A percentile compares a stretch with the other conserved stretches of the same genome.
Evolutionary conservation across 30 jellyfish, hydroid and myxozoan genomes (phyloP).

Genomic region (Phacellophora camtschatica): DNA sequence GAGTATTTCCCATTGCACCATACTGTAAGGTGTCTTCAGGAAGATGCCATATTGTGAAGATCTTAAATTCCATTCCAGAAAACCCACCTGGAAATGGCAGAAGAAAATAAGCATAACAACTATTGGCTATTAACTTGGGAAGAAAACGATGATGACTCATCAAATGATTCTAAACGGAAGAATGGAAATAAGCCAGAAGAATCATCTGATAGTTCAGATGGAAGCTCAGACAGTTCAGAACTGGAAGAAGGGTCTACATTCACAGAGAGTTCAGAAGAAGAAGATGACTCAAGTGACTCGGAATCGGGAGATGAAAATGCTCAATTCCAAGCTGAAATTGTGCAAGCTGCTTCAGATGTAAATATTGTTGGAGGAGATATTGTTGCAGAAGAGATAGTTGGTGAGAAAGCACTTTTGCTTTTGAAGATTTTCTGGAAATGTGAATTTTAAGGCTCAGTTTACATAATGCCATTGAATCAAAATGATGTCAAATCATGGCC

Average conservation of each 20-base stretch:
- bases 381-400: slow-evolving; percentile 43
- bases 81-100: slow-evolving; percentile 56
- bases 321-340: slow-evolving; percentile 47
- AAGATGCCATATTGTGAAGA: too few species aligned
- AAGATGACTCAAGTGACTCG: slow-evolving; percentile 65
- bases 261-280: slow-evolving; percentile 68
- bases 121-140: slow-evolving; percentile 61
- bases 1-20: too few species aligned
- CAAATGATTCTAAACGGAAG: slow-evolving; percentile 38
- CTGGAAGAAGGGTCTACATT: slow-evolving; percentile 62
- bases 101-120: slow-evolving; percentile 45
- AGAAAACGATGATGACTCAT: slow-evolving; percentile 55
- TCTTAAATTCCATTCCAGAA: too few species aligned
- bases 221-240: slow-evolving; percentile 69
- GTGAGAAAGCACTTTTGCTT: background rate
- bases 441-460: too few species aligned
- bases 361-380: background rate
- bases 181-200: slow-evolving; percentile 58
- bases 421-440: background rate
- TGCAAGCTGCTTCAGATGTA: slow-evolving; percentile 14
- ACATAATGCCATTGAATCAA: too few species aligned
- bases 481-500: too few species aligned
- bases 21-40: too few species aligned
- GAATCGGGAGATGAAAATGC: slow-evolving; percentile 55
- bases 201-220: slow-evolving; percentile 68